Percentiles rank a stretch among this genome's conserved stretches.
These are phyloP conservation scores for Psittacula cyanocephala DNA, from an alignment of 2,113 vertebrate species.

Conservation along the genomic window DNA sequence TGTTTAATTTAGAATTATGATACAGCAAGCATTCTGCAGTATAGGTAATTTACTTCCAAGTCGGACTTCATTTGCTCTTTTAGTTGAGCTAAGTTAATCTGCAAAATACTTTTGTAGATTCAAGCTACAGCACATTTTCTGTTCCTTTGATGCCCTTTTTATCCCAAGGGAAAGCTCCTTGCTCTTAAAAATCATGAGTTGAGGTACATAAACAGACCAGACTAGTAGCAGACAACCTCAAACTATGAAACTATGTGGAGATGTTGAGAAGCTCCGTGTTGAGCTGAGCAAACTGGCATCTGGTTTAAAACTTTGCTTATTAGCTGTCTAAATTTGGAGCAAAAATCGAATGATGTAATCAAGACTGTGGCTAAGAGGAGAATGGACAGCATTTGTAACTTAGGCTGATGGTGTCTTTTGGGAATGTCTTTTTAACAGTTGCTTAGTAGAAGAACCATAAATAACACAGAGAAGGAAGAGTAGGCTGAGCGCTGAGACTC, in stretches of 20 bases:
- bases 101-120: neutral
- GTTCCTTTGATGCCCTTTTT: neutral
- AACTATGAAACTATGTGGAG: neutral
- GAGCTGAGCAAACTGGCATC: neutral
- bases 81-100: neutral
- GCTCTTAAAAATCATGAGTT: neutral
- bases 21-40: neutral
- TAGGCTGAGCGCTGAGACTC: neutral
- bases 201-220: neutral
- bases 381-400: neutral
- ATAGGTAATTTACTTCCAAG: neutral
- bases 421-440: neutral
- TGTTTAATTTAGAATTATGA: neutral
- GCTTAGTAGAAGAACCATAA: neutral
- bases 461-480: neutral
- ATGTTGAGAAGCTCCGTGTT: neutral
- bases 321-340: neutral
- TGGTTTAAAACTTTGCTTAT: neutral
- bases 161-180: neutral
- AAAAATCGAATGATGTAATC: neutral
- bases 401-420: neutral
- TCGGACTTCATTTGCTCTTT: neutral
- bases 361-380: neutral
- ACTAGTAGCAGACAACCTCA: neutral
- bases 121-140: neutral